phyloP scores from a whole-genome alignment of 2,113 vertebrate species.

The Festucalex cinctus region DNA sequence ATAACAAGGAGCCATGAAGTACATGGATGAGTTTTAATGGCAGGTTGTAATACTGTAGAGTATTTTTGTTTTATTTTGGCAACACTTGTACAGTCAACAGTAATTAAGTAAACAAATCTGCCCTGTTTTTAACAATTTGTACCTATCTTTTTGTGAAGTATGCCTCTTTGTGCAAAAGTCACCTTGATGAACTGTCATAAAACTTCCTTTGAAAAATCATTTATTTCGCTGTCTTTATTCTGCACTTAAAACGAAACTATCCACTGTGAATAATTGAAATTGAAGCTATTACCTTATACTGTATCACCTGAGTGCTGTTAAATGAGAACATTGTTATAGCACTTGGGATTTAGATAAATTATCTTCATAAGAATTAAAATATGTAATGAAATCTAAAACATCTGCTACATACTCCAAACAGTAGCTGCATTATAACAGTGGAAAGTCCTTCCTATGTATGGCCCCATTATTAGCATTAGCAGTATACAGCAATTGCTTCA shows the following conservation, averaged over 20 bases:
- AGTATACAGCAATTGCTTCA: conserved; percentile 19
- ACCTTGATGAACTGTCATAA: conserved; percentile 30
- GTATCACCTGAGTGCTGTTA: not conserved
- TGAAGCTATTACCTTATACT: not conserved
- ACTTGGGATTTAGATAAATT: conserved; percentile 52
- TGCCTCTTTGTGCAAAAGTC: conserved; percentile 28
- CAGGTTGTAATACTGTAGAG: not conserved
- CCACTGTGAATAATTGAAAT: not conserved
- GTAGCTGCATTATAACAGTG: conserved; percentile 23
- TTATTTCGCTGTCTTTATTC: conserved; percentile 10
- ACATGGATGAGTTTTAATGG: conserved; percentile 8
- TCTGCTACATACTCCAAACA: conserved; percentile 14
- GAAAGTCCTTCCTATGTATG: conserved; percentile 22
- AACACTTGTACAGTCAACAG: not conserved
- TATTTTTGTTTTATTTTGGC: conserved; percentile 22
- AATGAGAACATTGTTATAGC: not conserved
- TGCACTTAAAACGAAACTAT: not conserved
- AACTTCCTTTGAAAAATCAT: conserved; percentile 18
- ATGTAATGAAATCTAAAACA: conserved; percentile 25
- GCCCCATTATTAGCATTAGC: conserved; percentile 21
- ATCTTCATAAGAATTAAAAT: conserved; percentile 39
- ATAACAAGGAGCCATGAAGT: not conserved
- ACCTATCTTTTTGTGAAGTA: conserved; percentile 24
- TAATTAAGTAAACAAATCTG: not conserved
- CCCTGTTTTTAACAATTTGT: conserved; percentile 9